Percentiles rank a stretch among this genome's conserved stretches.
Conservation (phyloP, 2,797 vertebrate species). For the Caiman crocodilus region DNA sequence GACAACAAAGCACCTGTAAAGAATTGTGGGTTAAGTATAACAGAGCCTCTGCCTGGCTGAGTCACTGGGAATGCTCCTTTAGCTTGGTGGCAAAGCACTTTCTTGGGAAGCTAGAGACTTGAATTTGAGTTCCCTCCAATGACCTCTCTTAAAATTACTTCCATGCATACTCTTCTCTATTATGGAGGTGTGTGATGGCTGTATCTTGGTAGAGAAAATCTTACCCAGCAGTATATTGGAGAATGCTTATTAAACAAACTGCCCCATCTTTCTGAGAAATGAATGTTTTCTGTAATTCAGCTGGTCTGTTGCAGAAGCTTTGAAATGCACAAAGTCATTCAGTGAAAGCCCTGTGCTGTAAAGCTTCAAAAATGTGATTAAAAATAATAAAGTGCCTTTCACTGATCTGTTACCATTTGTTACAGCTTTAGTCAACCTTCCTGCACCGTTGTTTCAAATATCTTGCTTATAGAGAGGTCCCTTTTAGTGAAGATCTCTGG, state of each 20-base stretch:
- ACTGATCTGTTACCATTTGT: constrained; percentile 26
- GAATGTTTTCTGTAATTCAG: constrained; percentile 10
- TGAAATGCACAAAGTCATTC: constrained; percentile 25
- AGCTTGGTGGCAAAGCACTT: constrained; percentile 50
- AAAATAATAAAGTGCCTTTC: background rate
- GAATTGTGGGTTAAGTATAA: constrained; percentile 37
- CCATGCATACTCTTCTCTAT: constrained; percentile 12
- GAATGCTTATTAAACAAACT: constrained; percentile 61
- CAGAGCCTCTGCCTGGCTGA: constrained; percentile 35
- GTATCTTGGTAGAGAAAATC: constrained; percentile 3
- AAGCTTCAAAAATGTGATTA: constrained; percentile 12
- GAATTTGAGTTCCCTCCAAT: background rate
- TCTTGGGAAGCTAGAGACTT: constrained; percentile 1
- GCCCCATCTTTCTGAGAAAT: constrained; percentile 36
- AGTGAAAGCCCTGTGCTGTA: background rate
- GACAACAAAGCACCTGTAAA: constrained; percentile 66
- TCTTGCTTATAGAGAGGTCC: background rate
- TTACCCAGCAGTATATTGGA: constrained; percentile 1
- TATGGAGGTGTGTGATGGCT: constrained; percentile 27
- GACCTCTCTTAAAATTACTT: background rate
- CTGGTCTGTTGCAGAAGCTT: constrained; percentile 12
- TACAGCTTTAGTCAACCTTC: background rate
- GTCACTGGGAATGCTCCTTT: constrained; percentile 50
- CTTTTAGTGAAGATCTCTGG: constrained; percentile 23
- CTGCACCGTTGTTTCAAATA: constrained; percentile 20